Percentiles rank a stretch among this genome's conserved stretches.
phyloP scores from a whole-genome alignment of 1,140 invertebrate genomes.

The Dendrolimus punctatus region DNA sequence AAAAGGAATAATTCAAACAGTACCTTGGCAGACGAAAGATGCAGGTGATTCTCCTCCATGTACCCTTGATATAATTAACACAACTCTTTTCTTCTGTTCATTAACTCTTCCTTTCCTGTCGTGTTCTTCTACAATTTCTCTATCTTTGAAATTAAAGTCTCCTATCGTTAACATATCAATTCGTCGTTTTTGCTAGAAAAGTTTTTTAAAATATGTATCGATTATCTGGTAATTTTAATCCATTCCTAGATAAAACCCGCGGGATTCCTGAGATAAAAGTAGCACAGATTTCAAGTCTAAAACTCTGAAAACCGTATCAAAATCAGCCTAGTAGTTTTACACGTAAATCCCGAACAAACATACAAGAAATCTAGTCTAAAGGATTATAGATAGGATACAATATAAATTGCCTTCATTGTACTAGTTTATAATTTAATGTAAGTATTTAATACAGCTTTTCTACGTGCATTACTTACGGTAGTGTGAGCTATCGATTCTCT shows the following conservation, averaged over 20 bases:
- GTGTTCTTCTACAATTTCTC: conserved; percentile 51
- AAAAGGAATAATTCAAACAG: not conserved
- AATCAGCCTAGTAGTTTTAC: no score
- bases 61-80: conserved; percentile 85
- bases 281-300: no score
- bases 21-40: conserved; percentile 94
- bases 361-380: no score
- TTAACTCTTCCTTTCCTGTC: conserved; percentile 26
- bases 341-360: no score
- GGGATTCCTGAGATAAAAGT: not conserved
- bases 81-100: conserved; percentile 74
- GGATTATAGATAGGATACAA: no score
- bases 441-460: no score
- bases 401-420: no score
- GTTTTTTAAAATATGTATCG: conserved; percentile 2
- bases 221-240: not conserved
- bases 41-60: conserved; percentile 96
- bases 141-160: conserved; percentile 61
- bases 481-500: conserved; percentile 80
- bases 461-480: conserved; percentile 73
- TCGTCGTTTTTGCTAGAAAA: conserved; percentile 87
- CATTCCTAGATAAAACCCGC: not conserved
- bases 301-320: no score
- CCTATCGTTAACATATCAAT: conserved; percentile 92
- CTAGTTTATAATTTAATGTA: no score